Conservation (phyloP, 2,797 vertebrate species). For the Leptoclinus maculatus region DNA sequence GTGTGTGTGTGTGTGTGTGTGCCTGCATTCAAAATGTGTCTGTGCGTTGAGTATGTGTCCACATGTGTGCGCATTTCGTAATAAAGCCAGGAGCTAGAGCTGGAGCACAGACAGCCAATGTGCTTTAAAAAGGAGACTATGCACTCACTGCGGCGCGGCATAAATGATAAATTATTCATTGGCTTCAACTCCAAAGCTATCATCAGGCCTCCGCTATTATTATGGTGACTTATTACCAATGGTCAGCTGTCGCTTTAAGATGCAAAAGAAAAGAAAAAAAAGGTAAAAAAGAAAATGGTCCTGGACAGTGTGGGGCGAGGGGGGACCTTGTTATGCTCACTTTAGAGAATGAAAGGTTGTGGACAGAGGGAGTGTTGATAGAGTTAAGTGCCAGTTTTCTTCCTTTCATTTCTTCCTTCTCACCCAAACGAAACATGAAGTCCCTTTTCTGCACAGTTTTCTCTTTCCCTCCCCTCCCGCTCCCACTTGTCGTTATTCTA, state of each 20-base stretch:
- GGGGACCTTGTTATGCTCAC: conserved; percentile 1
- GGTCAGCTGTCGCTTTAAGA: conserved; percentile 56
- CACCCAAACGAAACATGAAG: not conserved
- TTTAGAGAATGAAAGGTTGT: conserved; percentile 16
- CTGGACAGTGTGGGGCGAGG: not conserved
- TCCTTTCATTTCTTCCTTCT: conserved; percentile 9
- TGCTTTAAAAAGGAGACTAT: conserved; percentile 74
- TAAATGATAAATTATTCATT: conserved; percentile 80
- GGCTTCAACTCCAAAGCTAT: conserved; percentile 67
- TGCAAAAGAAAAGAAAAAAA: not conserved
- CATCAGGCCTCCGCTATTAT: conserved; percentile 63
- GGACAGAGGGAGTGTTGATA: conserved; percentile 24
- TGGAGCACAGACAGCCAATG: conserved; percentile 64
- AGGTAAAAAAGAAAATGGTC: conserved; percentile 13
- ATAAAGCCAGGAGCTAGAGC: conserved; percentile 63
- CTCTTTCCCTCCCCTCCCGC: not conserved
- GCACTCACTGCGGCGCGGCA: conserved; percentile 62
- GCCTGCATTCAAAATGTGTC: conserved; percentile 5
- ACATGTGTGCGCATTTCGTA: conserved; percentile 40
- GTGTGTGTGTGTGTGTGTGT: not conserved
- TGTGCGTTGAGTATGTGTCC: conserved; percentile 11
- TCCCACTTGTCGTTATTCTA: conserved; percentile 29
- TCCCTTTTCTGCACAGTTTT: not conserved
- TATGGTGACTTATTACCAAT: conserved; percentile 26
- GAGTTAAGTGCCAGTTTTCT: conserved; percentile 29